Percentiles rank a stretch among this genome's conserved stretches.
Conservation (phyloP, 1,140 invertebrate species). For the Sinella curviseta region DNA sequence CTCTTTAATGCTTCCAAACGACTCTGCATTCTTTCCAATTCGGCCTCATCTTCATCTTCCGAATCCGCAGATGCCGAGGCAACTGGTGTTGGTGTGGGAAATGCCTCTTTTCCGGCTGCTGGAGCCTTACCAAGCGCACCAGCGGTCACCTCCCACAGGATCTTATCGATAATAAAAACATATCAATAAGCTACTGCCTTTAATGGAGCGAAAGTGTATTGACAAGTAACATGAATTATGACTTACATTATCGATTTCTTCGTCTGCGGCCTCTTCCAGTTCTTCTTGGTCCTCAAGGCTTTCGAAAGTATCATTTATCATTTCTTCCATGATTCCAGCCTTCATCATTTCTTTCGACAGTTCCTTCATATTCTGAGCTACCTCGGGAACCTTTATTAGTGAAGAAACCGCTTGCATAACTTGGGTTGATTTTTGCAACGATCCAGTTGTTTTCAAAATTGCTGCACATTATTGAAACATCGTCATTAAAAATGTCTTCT, state of each 20-base stretch:
- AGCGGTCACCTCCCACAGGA: constrained; percentile 93
- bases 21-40: constrained; percentile 81
- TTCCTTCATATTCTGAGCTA: constrained; percentile 94
- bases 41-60: constrained; percentile 68
- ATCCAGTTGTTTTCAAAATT: constrained; percentile 83
- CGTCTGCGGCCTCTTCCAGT: constrained; percentile 87
- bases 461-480: constrained; percentile 59
- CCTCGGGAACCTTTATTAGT: constrained; percentile 84
- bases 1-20: constrained; percentile 78
- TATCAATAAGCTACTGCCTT: neutral
- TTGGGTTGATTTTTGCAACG: constrained; percentile 88
- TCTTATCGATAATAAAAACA: constrained; percentile 52
- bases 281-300: constrained; percentile 83
- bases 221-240: neutral
- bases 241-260: constrained; percentile 84
- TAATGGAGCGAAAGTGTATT: neutral
- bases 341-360: constrained; percentile 99
- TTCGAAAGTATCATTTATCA: constrained; percentile 98
- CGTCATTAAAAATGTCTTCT: constrained; percentile 30
- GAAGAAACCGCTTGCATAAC: constrained; percentile 97
- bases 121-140: constrained; percentile 89
- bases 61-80: constrained; percentile 60
- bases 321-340: constrained; percentile 80
- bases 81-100: constrained; percentile 65
- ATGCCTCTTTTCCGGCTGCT: constrained; percentile 59